These are phyloP conservation scores for Nothoprocta perdicaria DNA, from an alignment of 2,113 vertebrate genomes.

Conservation along the genomic window DNA sequence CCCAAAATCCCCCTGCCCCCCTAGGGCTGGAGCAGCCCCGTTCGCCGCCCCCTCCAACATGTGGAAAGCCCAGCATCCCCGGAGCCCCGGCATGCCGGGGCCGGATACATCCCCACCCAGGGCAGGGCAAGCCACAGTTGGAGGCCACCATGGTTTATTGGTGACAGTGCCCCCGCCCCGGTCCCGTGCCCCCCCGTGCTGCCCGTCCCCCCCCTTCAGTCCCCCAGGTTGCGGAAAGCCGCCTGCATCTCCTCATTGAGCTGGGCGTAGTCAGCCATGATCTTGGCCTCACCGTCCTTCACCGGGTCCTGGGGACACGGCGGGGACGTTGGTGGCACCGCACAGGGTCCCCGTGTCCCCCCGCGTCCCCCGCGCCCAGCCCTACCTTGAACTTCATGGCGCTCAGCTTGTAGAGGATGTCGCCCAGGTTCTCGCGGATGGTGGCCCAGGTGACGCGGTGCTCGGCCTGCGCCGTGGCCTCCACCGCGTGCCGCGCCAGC, in stretches of 20 bases:
- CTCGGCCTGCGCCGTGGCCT: constrained; percentile 30
- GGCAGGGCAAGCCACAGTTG: not conserved
- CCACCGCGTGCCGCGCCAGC: constrained; percentile 57
- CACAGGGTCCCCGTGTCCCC: not conserved
- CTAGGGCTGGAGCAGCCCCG: no score
- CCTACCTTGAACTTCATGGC: constrained; percentile 72
- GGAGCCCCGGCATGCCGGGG: not conserved
- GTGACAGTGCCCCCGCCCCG: no score
- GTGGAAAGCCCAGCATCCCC: no score
- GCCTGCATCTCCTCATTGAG: constrained; percentile 69
- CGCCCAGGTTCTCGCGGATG: constrained; percentile 55
- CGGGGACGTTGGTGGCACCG: not conserved
- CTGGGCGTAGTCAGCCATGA: constrained; percentile 9
- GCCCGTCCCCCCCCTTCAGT: not conserved
- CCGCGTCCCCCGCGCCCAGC: no score
- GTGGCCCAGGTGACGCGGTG: constrained; percentile 56
- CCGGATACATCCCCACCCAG: not conserved
- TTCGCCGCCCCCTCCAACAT: no score
- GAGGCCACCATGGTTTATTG: not conserved
- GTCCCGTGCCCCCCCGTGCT: not conserved
- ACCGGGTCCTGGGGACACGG: constrained; percentile 36
- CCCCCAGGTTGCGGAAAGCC: constrained; percentile 61
- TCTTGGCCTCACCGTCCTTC: constrained; percentile 61
- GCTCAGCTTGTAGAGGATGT: constrained; percentile 67
- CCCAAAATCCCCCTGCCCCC: no score